These are phyloP conservation scores for Pygoscelis adeliae DNA, from an alignment of 2,113 vertebrate genomes.

Conservation along the genomic window DNA sequence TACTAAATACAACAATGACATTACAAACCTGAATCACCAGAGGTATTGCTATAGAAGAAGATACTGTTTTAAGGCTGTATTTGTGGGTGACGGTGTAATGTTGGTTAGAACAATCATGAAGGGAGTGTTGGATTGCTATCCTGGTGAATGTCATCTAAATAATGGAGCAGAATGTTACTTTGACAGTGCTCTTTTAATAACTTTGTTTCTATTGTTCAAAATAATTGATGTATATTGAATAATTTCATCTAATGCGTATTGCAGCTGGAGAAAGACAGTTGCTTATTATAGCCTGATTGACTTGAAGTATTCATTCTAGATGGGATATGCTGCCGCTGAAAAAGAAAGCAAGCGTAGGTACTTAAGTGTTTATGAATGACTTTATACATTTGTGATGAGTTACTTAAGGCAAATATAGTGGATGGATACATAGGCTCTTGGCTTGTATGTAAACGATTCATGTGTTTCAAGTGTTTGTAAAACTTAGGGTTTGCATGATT, in stretches of 20 bases:
- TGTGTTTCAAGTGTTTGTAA: neutral
- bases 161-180: neutral
- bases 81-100: neutral
- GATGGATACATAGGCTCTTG: neutral
- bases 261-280: neutral
- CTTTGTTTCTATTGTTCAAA: slow-evolving; percentile 17
- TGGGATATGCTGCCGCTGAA: neutral
- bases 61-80: neutral
- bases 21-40: neutral
- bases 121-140: neutral
- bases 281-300: neutral
- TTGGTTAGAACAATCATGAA: neutral
- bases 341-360: neutral
- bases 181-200: neutral
- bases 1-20: neutral
- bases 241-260: neutral
- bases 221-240: slow-evolving; percentile 1
- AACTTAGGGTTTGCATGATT: neutral
- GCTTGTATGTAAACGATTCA: neutral
- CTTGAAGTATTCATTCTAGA: neutral
- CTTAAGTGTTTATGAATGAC: neutral
- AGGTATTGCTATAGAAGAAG: neutral
- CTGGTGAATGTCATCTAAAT: neutral
- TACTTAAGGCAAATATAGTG: neutral
- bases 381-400: neutral